These are phyloP conservation scores for Dasypogon diadema DNA, from an alignment of 2,888 invertebrate genomes.

Conservation along the genomic window DNA sequence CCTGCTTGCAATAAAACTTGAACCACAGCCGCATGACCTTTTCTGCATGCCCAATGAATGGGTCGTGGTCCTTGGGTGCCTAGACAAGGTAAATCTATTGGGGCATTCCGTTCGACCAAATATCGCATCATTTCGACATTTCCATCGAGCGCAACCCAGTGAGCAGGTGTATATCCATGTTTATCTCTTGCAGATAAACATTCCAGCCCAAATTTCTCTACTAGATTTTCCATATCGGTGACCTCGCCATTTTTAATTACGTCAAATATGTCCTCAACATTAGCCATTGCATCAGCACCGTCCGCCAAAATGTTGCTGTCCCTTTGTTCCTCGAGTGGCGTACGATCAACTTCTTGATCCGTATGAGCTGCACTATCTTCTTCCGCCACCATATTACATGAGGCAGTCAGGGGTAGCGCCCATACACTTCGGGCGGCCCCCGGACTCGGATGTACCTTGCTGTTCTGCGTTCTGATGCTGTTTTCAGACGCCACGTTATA, in stretches of 20 bases:
- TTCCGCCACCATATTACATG: constrained; percentile 83
- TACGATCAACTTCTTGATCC: constrained; percentile 66
- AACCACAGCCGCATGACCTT: constrained; percentile 91
- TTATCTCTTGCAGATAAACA: constrained; percentile 85
- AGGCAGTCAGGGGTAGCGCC: constrained; percentile 84
- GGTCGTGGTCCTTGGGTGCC: constrained; percentile 92
- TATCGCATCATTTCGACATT: constrained; percentile 91
- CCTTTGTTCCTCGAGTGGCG: constrained; percentile 66
- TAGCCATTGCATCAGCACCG: constrained; percentile 59
- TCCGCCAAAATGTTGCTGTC: constrained; percentile 69
- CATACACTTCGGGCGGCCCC: constrained; percentile 91
- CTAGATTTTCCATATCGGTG: constrained; percentile 83
- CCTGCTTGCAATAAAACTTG: constrained; percentile 83
- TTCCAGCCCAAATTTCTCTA: constrained; percentile 84
- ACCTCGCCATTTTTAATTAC: constrained; percentile 88
- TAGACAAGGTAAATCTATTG: constrained; percentile 86
- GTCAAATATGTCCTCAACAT: constrained; percentile 81
- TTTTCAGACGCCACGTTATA: constrained; percentile 68
- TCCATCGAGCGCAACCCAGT: constrained; percentile 87
- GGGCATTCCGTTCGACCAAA: constrained; percentile 84
- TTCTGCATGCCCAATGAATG: constrained; percentile 94
- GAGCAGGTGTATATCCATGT: constrained; percentile 93
- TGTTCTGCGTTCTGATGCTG: constrained; percentile 68
- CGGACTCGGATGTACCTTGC: constrained; percentile 84
- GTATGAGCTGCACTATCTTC: constrained; percentile 71